Evolutionary conservation across 2,113 vertebrate genomes (phyloP), one percentile per base, ranked within the genome.

Genomic region (Neodontobutis hainanensis): DNA sequence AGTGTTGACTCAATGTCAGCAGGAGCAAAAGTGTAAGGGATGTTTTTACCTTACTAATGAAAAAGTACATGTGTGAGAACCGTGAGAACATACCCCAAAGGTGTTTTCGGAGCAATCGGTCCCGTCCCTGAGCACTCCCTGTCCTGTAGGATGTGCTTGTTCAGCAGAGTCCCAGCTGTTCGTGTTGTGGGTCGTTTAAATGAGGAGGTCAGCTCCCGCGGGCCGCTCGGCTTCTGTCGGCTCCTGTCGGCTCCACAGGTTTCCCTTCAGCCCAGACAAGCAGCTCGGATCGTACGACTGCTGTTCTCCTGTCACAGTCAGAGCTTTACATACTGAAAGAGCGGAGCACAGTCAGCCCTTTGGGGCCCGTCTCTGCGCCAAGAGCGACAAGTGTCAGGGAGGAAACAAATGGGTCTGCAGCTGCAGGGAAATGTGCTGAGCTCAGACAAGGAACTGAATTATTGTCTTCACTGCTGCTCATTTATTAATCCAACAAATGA

Each of bases 131-230:
- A 61, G 68, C 65, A 10, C 61, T 62, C 76, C 70, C 67, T 82
- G 72, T 81, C 70, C 81, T 83, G 73, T 43, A 75, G 77, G 72
- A 80, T 78, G 68, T 74, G 76, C 83, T 76, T 69, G 75, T 64
- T 88, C 88, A 85, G 80, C 88, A 88, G 51, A 66, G 58, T 70
- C 83, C 87, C 78, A 84, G 84, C 80, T 84, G 85, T 65, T 85
- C 74, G 77, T 81, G 70, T 77, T 77, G 67, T 77, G 80, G 77
- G 67, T 72, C 40, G 70, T 51, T 80, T 83, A 79, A 84, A 81
- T 61, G 82, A 85, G 78, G 77, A 77, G 90, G 87, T 90, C 90
- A 83, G 75, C 78, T 90, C 88, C 77, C 85, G 52, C 11, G 80
- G 75, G 78, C 61, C 75, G 38, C 81, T 65, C 84, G 80, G 82